Base-by-base conservation (phyloP, 2,797 vertebrate species). In the Rhinatrema bivittatum region DNA sequence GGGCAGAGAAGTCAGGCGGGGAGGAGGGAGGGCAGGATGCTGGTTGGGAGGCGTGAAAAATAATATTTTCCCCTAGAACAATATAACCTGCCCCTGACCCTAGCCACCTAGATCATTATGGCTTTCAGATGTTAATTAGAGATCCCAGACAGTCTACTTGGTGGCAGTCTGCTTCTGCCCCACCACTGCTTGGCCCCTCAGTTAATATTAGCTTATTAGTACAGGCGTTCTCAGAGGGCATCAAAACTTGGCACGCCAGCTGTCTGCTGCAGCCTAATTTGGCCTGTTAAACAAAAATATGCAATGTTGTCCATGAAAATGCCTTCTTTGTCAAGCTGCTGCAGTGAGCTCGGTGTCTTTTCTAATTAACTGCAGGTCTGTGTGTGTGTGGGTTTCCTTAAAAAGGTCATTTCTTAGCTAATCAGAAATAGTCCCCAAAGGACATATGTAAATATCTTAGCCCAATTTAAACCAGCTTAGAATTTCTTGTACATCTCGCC, bases 361-460 rank as follows among this genome's bases (percentile, higher is more conserved):
- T 52, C 53, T 62, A 74, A 72, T 76, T 61, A 64, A 68, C 50
- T 60, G 40, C 56, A 70, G 67, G 53, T 21, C 31, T 50, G n/a
- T n/a, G n/a, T 52, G 30, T 53, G 66, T 57, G 51, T 41, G 62
- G 51, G 52, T 56, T 70, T 62, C 65, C 69, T n/a, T n/a, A 70
- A 51, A 65, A 70, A 67, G 60, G 62, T 60, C 60, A 56, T 14
- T 62, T 65, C 53, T 57, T 55, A 25, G 54, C 40, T 60, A 70
- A 72, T 65, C 54, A 70, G 51, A 62, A 56, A 42, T 44, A 41
- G 36, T n/a, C n/a, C n/a, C n/a, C n/a, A n/a, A n/a, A n/a, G n/a
- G n/a, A n/a, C n/a, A n/a, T n/a, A n/a, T n/a, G n/a, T n/a, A 70
- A 68, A 72, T 33, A 58, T 4, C 50, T 42, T 59, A 64, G 30